Evolutionary conservation across 2,113 vertebrate genomes (phyloP), one percentile per base, ranked within the genome.

Genomic region (Leucosticte australis): DNA sequence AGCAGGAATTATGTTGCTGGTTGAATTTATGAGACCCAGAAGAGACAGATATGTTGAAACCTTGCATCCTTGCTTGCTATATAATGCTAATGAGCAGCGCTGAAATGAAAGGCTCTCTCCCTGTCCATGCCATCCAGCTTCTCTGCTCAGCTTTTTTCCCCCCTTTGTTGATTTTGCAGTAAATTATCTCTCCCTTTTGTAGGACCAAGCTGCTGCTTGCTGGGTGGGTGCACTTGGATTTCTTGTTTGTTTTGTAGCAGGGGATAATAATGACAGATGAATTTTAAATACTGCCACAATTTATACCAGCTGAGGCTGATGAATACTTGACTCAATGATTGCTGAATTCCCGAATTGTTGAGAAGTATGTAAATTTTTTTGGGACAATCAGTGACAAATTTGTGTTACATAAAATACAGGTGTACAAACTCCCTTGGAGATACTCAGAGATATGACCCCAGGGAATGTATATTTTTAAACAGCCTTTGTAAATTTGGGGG

Each of bases 221-320:
- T 96, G 96, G 97, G 95, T 97, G 96, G 97, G 68, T 73, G 89
- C 59, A 52, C 94, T 91, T 94, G 70, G 80, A 70, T 95, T 95
- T 93, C 94, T 92, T 83, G 69, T 91, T 98, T 90, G 82, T 88
- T 97, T 56, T 77, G 91, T 97, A 89, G 96, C 94, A 92, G 96
- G 65, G 89, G 67, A 83, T 95, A 97, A 97, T 97, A 96, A 96
- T 97, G 96, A 91, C 91, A 96, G 94, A 97, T 98, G 93, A 93
- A 69, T 96, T 96, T 96, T 79, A 94, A 83, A 91, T 87, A 63
- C 19, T 92, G 92, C 44, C 71, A 65, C 94, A 75, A 74, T 96
- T 97, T 96, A 62, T 90, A 74, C 77, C 94, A 98, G 95, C 95
- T 97, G 91, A 95, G 57, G 65, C 69, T 97, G 94, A 96, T 96